Base-by-base conservation (phyloP, 2,113 vertebrate species). In the Oncorhynchus nerka region DNA sequence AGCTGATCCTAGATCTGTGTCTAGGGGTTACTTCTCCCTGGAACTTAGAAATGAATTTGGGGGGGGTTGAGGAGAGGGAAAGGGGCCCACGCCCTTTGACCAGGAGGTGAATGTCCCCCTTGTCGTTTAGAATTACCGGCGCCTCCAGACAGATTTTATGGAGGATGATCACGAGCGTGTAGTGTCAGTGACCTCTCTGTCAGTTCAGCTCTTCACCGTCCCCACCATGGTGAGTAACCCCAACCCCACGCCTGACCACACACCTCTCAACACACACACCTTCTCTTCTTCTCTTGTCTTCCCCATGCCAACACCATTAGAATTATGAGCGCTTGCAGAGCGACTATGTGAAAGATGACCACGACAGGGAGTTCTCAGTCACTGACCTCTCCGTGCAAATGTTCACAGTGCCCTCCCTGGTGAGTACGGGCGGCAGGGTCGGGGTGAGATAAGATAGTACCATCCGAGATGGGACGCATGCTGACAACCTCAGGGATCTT, bases 61-160 rank as follows among this genome's bases (percentile, higher is more conserved):
- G 26, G 64, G 26, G 26, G 2, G 4, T 28, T 30, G 66, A 22
- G 64, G 64, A n/a, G 64, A 2, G 69, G 65, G 15, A 5, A 72
- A 51, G 19, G 26, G 1, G 11, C 51, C 22, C 12, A 62, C 15
- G 72, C 84, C 81, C 83, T 85, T 74, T 95, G 87, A 94, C 94
- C 94, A 64, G 89, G 95, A 96, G 95, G 94, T 97, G 94, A 95
- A 95, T 95, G 88, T 97, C 93, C 66, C 82, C 94, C 93, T 76
- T 96, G 93, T 96, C 94, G 92, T 96, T 91, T 94, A 98, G 97
- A 99, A 96, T 95, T 99, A 98, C 95, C 95, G 95, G 95, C 95
- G 96, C 88, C 96, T 99, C 89, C 97, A 99, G 95, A 99, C 94
- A 94, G 97, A 98, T 95, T 99, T 98, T 95, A 96, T 99, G 97